phyloP scores from a whole-genome alignment of 2,797 vertebrate genomes.

The Molossus molossus region DNA sequence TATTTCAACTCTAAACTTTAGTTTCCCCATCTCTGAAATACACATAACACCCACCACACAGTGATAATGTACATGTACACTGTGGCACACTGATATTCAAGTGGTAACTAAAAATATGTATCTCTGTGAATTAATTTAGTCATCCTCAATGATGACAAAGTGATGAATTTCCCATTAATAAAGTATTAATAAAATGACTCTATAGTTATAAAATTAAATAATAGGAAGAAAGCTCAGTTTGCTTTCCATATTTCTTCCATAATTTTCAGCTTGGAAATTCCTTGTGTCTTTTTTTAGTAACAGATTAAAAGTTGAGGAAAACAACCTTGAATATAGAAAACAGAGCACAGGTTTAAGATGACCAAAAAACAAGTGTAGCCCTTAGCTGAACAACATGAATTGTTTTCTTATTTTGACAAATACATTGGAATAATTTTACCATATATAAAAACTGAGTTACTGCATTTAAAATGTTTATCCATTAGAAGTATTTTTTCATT shows the following conservation, averaged over 20 bases:
- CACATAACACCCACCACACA: background rate
- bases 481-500: background rate
- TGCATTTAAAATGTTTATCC: background rate
- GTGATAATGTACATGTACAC: background rate
- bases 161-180: background rate
- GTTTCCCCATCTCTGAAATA: conserved; percentile 10
- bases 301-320: conserved; percentile 42
- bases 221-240: background rate
- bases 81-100: background rate
- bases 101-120: background rate
- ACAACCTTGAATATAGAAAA: conserved; percentile 2
- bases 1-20: background rate
- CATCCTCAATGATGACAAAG: background rate
- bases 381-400: background rate
- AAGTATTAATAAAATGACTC: conserved; percentile 3
- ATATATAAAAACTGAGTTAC: background rate
- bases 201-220: background rate
- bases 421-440: background rate
- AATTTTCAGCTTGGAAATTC: background rate
- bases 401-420: conserved; percentile 30
- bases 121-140: background rate
- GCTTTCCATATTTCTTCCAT: background rate
- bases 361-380: background rate
- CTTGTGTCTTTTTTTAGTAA: background rate
- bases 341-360: background rate